Conservation (phyloP, 2,113 vertebrate genomes). For the Phyllopteryx taeniolatus region DNA sequence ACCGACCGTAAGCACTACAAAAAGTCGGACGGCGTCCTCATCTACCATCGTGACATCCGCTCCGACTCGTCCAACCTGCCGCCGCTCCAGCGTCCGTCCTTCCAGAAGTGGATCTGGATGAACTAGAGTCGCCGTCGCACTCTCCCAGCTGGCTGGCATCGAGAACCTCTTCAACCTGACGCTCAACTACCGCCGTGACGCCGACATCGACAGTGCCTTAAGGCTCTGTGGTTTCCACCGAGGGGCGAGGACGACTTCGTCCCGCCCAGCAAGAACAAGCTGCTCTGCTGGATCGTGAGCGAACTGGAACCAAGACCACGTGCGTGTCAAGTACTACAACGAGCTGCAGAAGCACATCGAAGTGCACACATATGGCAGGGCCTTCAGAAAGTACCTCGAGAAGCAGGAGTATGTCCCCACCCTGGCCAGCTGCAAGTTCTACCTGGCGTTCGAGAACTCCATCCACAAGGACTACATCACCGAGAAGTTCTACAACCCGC, state of each 20-base stretch:
- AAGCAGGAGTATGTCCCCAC: slow-evolving; percentile 92
- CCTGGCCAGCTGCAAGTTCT: slow-evolving; percentile 93
- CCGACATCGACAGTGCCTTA: slow-evolving; percentile 98
- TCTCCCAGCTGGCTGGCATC: slow-evolving; percentile 86
- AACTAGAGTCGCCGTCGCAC: slow-evolving; percentile 95
- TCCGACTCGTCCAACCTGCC: slow-evolving; percentile 92
- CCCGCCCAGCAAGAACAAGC: slow-evolving; percentile 89
- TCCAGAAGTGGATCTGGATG: slow-evolving; percentile 99
- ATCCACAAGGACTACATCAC: slow-evolving; percentile 98
- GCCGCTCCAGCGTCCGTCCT: slow-evolving; percentile 81
- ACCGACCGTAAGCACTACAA: slow-evolving; percentile 88
- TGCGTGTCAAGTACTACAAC: slow-evolving; percentile 94
- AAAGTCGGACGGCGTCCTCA: slow-evolving; percentile 88
- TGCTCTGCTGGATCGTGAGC: slow-evolving; percentile 97
- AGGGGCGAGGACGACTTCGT: slow-evolving; percentile 84
- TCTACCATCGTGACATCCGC: slow-evolving; percentile 91
- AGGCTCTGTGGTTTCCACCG: slow-evolving; percentile 85
- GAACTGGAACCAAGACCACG: slow-evolving; percentile 96
- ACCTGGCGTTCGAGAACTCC: slow-evolving; percentile 95
- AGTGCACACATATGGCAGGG: slow-evolving; percentile 90
- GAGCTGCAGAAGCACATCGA: slow-evolving; percentile 93
- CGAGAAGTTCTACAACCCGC: slow-evolving; percentile 94
- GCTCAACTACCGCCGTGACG: slow-evolving; percentile 90
- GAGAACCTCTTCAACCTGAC: slow-evolving; percentile 94
- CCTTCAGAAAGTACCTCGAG: slow-evolving; percentile 87